Percentiles rank a stretch among this genome's conserved stretches.
These are phyloP conservation scores for Paratilapia polleni DNA, from an alignment of 2,113 vertebrate genomes.

Conservation along the genomic window DNA sequence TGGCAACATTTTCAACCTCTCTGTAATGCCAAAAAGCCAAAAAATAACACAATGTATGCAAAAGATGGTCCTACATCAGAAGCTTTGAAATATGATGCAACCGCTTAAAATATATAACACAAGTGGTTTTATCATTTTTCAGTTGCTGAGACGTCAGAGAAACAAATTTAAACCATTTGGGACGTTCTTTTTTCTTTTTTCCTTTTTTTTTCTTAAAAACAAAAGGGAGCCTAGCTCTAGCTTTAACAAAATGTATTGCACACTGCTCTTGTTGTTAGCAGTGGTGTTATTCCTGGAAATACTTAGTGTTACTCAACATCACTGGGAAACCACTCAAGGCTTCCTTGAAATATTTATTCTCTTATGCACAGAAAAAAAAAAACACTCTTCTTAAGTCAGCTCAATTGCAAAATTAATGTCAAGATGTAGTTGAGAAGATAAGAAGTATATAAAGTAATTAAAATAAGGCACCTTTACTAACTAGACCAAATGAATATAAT, in stretches of 20 bases:
- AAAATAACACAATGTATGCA: background rate
- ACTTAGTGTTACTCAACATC: constrained; percentile 38
- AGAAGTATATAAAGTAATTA: background rate
- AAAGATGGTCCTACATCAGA: background rate
- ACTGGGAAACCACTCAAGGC: constrained; percentile 29
- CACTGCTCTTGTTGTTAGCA: constrained; percentile 14
- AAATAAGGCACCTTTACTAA: background rate
- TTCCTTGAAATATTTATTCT: constrained; percentile 23
- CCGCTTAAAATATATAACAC: background rate
- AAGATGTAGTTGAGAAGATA: background rate
- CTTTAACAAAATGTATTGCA: constrained; percentile 11
- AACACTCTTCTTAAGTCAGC: background rate
- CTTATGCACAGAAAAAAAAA: background rate
- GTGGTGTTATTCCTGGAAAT: constrained; percentile 43
- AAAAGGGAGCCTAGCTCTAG: background rate
- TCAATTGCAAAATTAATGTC: background rate
- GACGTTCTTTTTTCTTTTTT: background rate
- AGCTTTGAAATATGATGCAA: background rate
- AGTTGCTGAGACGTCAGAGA: background rate
- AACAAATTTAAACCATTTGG: background rate
- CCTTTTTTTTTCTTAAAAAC: background rate
- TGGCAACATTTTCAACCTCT: background rate
- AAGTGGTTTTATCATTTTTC: background rate
- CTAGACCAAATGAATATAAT: no score
- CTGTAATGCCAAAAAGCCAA: background rate